These are phyloP conservation scores for Corythornis madagascariensis DNA, from an alignment of 2,113 vertebrate species.

Conservation along the genomic window DNA sequence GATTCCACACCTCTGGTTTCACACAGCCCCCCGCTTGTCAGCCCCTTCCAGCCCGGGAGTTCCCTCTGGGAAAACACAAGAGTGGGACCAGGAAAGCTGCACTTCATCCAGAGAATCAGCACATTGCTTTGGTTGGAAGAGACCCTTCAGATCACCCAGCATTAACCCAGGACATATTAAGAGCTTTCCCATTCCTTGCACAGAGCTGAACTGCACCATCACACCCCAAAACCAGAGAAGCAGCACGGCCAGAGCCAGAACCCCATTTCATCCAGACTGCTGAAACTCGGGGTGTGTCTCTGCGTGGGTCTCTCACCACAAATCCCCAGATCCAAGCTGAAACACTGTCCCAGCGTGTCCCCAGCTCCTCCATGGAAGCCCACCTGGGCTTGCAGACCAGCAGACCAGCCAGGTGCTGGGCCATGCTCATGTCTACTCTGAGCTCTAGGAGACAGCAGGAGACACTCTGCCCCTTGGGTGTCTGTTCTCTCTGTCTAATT, in stretches of 20 bases:
- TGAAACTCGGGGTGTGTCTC: fast-evolving
- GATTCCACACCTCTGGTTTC: background rate
- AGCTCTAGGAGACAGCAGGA: background rate
- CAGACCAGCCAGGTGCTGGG: background rate
- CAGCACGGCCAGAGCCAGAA: too few relatives aligned
- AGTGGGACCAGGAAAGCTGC: background rate
- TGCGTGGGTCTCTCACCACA: background rate
- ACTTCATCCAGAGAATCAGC: background rate
- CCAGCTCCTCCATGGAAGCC: fast-evolving
- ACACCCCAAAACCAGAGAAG: background rate
- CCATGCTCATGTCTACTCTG: fast-evolving
- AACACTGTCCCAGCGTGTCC: fast-evolving
- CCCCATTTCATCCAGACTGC: fast-evolving
- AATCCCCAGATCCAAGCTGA: fast-evolving
- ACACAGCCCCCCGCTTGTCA: fast-evolving
- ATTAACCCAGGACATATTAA: background rate
- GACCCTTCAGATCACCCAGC: background rate
- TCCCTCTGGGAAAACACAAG: background rate
- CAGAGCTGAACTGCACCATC: background rate
- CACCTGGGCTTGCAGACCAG: fast-evolving
- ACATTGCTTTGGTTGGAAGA: background rate
- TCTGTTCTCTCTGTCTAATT: fast-evolving
- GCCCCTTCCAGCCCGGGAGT: background rate
- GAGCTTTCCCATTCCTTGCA: background rate
- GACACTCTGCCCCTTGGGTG: background rate